Base-by-base conservation (phyloP, 2,113 vertebrate species). In the Sprattus sprattus region DNA sequence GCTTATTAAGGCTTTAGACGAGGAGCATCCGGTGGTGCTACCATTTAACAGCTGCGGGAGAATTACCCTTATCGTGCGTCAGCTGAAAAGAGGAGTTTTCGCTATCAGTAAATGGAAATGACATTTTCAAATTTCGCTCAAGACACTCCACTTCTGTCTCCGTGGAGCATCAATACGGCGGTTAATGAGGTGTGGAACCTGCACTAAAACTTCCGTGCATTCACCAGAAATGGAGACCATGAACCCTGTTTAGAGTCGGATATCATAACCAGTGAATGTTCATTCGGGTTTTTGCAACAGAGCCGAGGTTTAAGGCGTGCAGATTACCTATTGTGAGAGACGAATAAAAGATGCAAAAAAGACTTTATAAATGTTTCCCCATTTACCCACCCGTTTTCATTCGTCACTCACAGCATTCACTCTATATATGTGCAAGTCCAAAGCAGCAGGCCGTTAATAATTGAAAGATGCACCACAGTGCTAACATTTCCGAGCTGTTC, bases 71-170 rank as follows among this genome's bases (percentile, higher is more conserved):
- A 97, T 97, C 96, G 25, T 94, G 86, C 81, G 91, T 93, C 93
- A 96, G 96, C 96, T 97, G 97, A 98, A 97, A 97, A 96, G 95
- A 97, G 95, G 97, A 95, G 96, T 98, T 97, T 97, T 94, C 93
- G 95, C 96, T 98, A 97, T 98, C 97, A 96, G 88, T 95, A 93
- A 95, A 96, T 96, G 95, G 95, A 97, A 97, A 98, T 96, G 94
- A 96, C 96, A 96, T 97, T 98, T 96, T 95, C 94, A 97, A 97
- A 95, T 97, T 97, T 96, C 95, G 97, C 97, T 97, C 95, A 91
- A 91, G 52, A 95, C 97, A 97, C 97, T 97, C 96, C 95, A 97
- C 97, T 97, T 97, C 95, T 96, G 93, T 96, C 96, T 90, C 94
- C 93, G 94, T 96, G 95, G 96, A 97, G 97, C 94, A 97, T 95